Evolutionary conservation across 2,113 vertebrate species (phyloP).

Genomic region (Rattus norvegicus): GRCr8 NC_086039.1:17788001-17788500

Average conservation of each 20-base stretch:
- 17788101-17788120: not conserved
- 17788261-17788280: not conserved
- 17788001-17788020: no score
- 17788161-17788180: not conserved
- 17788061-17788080: not conserved
- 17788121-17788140: not conserved
- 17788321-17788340: not conserved
- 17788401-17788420: conserved; percentile 41
- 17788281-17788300: not conserved
- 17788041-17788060: not conserved
- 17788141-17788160: not conserved
- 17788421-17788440: not conserved
- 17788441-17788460: not conserved
- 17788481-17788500: not conserved
- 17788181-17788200: not conserved
- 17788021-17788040: not conserved
- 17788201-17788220: not conserved
- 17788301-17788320: not conserved
- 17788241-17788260: not conserved
- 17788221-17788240: not conserved
- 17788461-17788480: not conserved
- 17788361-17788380: not conserved
- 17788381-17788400: not conserved
- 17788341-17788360: not conserved
- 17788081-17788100: not conserved